Evolutionary conservation across 2,888 invertebrate species (phyloP).

Genomic region (Bembecia ichneumoniformis): DNA sequence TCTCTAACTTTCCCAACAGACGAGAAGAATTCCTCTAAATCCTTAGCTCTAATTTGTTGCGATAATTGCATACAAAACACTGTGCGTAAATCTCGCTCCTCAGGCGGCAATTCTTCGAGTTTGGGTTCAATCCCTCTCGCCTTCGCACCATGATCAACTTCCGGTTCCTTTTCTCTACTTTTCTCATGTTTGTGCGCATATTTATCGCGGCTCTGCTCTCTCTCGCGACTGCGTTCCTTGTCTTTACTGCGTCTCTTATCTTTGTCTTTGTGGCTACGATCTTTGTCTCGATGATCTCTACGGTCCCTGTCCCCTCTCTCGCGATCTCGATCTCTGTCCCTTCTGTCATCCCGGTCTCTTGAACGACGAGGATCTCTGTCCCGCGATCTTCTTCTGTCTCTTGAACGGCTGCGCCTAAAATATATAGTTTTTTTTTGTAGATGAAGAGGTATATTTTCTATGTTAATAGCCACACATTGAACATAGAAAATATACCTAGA

Average conservation of each 20-base stretch:
- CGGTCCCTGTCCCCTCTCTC: constrained; percentile 35
- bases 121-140: constrained; percentile 71
- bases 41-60: constrained; percentile 92
- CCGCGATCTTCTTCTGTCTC: constrained; percentile 44
- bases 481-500: background rate
- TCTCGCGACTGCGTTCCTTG: constrained; percentile 46
- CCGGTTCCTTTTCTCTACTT: constrained; percentile 29
- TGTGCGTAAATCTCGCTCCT: constrained; percentile 98
- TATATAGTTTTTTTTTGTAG: background rate
- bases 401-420: constrained; percentile 7
- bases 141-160: constrained; percentile 51
- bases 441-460: background rate
- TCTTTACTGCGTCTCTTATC: constrained; percentile 34
- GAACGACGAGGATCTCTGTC: constrained; percentile 74
- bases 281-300: constrained; percentile 21
- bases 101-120: constrained; percentile 88
- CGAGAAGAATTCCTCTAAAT: constrained; percentile 98
- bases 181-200: constrained; percentile 40
- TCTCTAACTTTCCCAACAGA: constrained; percentile 98
- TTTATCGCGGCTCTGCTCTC: constrained; percentile 33
- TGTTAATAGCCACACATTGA: background rate
- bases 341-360: constrained; percentile 67
- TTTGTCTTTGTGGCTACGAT: constrained; percentile 38
- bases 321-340: constrained; percentile 32
- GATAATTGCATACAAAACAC: constrained; percentile 99